Evolutionary conservation across 2,113 vertebrate species (phyloP).

Genomic region (Menura novaehollandiae): DNA sequence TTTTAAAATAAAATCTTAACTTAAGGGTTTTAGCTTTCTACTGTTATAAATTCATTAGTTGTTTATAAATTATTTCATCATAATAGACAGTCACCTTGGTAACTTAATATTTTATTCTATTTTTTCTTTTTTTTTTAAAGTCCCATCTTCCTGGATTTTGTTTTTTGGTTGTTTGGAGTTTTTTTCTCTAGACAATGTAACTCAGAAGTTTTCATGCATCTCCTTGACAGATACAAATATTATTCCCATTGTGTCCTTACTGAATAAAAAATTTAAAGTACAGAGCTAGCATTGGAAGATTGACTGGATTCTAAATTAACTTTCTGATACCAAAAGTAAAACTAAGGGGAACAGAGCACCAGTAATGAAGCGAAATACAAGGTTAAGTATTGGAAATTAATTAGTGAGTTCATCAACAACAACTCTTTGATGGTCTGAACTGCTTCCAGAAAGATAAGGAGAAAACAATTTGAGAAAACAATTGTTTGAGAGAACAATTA

Average conservation of each 20-base stretch:
- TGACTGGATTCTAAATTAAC: slow-evolving; percentile 76
- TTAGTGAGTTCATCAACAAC: slow-evolving; percentile 74
- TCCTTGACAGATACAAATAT: slow-evolving; percentile 67
- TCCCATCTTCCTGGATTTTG: not conserved
- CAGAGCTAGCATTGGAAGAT: slow-evolving; percentile 60
- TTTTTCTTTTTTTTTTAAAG: not conserved
- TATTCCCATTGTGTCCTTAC: slow-evolving; percentile 66
- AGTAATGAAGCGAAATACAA: slow-evolving; percentile 70
- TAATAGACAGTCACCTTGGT: not conserved
- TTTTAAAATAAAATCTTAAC: slow-evolving; percentile 22
- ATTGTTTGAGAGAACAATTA: slow-evolving; percentile 77
- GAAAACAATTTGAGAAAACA: slow-evolving; percentile 24
- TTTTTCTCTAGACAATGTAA: slow-evolving; percentile 26
- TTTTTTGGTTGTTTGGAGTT: not conserved
- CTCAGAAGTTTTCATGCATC: slow-evolving; percentile 48
- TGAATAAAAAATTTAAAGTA: slow-evolving; percentile 72
- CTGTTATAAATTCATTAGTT: not conserved
- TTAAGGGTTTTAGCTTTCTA: not conserved
- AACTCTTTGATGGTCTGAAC: slow-evolving; percentile 76
- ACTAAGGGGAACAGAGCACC: slow-evolving; percentile 61
- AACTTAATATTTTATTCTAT: not conserved
- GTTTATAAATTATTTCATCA: not conserved
- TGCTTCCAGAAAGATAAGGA: slow-evolving; percentile 79
- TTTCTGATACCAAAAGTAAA: slow-evolving; percentile 69
- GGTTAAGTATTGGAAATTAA: slow-evolving; percentile 78